These are phyloP conservation scores for Tenualosa thibaudeaui DNA, from an alignment of 2,797 vertebrate species.

Conservation along the genomic window DNA sequence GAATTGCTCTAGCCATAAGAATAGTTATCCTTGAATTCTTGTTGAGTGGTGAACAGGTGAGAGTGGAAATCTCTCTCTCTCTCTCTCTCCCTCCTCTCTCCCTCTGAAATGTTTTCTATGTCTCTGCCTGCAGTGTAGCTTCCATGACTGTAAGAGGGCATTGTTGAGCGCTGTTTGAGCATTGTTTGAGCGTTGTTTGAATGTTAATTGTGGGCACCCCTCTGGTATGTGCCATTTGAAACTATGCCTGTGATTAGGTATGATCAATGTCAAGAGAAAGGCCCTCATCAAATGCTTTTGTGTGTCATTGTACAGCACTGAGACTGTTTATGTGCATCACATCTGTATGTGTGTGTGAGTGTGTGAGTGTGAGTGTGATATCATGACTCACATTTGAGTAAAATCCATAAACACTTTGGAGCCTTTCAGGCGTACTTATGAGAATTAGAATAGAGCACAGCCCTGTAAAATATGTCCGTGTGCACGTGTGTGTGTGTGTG, in stretches of 20 bases:
- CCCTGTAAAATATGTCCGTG: not conserved
- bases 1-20: not conserved
- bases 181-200: not conserved
- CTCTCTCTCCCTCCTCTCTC: not conserved
- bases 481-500: not conserved
- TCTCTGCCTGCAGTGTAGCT: not conserved
- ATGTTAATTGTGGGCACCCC: not conserved
- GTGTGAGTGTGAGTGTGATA: not conserved
- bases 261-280: not conserved
- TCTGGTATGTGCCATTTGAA: not conserved
- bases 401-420: not conserved
- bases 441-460: not conserved
- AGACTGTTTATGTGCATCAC: not conserved
- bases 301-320: not conserved
- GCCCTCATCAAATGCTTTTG: not conserved
- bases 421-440: not conserved
- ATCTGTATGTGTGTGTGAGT: not conserved
- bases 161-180: not conserved
- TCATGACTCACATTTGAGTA: not conserved
- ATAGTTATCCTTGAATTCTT: not conserved
- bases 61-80: not conserved
- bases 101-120: not conserved
- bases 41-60: not conserved
- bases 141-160: not conserved
- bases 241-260: not conserved